These are phyloP conservation scores for Microtus montanus DNA, from an alignment of 2,113 vertebrate species.

Conservation along the genomic window DNA sequence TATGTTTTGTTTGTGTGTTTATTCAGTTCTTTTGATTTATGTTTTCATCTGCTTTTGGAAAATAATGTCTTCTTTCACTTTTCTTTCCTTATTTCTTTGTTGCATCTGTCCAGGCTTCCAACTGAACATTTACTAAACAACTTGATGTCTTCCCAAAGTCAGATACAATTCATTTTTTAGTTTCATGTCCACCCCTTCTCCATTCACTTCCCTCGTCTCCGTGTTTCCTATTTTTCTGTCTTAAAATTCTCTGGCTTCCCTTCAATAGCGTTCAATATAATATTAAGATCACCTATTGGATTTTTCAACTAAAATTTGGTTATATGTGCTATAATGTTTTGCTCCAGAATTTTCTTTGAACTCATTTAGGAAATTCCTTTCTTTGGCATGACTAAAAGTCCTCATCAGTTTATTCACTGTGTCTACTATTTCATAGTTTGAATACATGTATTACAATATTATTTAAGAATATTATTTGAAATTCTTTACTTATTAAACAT, in stretches of 20 bases:
- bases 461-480: constrained; percentile 22
- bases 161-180: background rate
- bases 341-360: constrained; percentile 12
- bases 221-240: background rate
- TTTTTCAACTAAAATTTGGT: background rate
- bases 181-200: background rate
- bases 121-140: background rate
- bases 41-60: background rate
- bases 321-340: background rate
- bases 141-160: background rate
- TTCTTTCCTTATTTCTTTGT: background rate
- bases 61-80: background rate
- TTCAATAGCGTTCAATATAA: background rate
- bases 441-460: background rate
- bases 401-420: background rate
- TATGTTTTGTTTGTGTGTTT: background rate
- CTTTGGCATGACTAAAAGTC: background rate
- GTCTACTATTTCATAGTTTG: background rate
- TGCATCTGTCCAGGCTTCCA: background rate
- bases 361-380: background rate
- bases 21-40: background rate
- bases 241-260: background rate
- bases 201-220: background rate
- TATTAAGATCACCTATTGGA: background rate
- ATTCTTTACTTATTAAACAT: background rate